phyloP scores from a whole-genome alignment of 2,797 vertebrate species.

The Myripristis murdjan region DNA sequence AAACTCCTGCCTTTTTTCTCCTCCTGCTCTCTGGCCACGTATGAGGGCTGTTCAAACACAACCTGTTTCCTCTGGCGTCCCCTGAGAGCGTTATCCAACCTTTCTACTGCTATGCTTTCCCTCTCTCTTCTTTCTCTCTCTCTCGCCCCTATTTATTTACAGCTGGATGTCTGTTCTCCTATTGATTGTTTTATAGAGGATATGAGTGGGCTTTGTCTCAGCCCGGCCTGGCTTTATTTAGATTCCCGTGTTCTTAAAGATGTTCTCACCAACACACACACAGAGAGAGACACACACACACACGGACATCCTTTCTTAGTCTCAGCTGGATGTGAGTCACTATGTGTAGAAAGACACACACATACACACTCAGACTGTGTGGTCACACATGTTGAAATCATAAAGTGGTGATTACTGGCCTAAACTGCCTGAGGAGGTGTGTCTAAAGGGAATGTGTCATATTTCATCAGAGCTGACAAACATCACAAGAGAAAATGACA shows the following conservation, averaged over 20 bases:
- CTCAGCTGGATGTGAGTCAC: slow-evolving; percentile 55
- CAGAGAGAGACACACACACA: slow-evolving; percentile 2
- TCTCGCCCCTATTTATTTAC: slow-evolving; percentile 76
- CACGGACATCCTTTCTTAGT: slow-evolving; percentile 31
- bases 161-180: slow-evolving; percentile 58
- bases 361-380: slow-evolving; percentile 29
- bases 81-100: slow-evolving; percentile 72
- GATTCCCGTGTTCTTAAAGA: slow-evolving; percentile 58
- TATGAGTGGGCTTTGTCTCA: slow-evolving; percentile 73
- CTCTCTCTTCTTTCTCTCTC: slow-evolving; percentile 46
- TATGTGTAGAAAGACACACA: slow-evolving; percentile 34
- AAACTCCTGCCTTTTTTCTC: slow-evolving; percentile 44
- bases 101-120: slow-evolving; percentile 65
- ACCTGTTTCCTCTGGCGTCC: slow-evolving; percentile 82
- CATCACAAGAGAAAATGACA: slow-evolving; percentile 27
- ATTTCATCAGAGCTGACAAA: slow-evolving; percentile 72
- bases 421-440: slow-evolving; percentile 44
- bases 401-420: slow-evolving; percentile 71
- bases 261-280: slow-evolving; percentile 37
- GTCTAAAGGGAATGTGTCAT: slow-evolving; percentile 58
- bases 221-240: slow-evolving; percentile 66
- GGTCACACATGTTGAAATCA: slow-evolving; percentile 66
- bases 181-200: slow-evolving; percentile 80
- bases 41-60: slow-evolving; percentile 79
- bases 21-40: slow-evolving; percentile 56